These are phyloP conservation scores for Macquaria australasica DNA, from an alignment of 2,113 vertebrate species.

Conservation along the genomic window DNA sequence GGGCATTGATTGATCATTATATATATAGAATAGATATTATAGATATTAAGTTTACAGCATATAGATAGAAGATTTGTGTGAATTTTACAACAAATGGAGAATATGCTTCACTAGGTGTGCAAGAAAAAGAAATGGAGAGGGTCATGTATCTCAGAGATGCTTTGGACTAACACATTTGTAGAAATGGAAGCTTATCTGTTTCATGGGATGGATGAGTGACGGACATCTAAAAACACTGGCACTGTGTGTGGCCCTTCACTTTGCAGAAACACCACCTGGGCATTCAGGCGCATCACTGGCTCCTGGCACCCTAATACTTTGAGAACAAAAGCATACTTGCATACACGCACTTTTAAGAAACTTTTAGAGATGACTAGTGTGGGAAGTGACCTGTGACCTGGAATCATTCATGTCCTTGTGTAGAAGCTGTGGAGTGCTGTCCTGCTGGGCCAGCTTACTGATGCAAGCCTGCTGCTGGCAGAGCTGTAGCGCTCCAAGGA, in stretches of 20 bases:
- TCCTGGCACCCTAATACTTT: neutral
- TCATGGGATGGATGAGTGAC: neutral
- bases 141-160: neutral
- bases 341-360: neutral
- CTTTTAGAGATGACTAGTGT: constrained; percentile 1
- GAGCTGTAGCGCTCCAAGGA: constrained; percentile 79
- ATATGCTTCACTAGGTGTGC: neutral
- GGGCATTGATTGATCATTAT: neutral
- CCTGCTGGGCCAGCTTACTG: constrained; percentile 77
- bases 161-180: neutral
- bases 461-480: constrained; percentile 77
- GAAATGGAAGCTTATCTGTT: neutral
- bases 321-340: neutral
- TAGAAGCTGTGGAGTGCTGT: constrained; percentile 38
- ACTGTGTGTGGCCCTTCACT: constrained; percentile 13
- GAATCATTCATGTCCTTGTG: neutral
- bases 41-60: neutral
- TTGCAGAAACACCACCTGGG: constrained; percentile 52
- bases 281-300: constrained; percentile 45
- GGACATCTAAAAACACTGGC: neutral
- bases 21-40: neutral
- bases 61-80: neutral
- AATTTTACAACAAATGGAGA: neutral
- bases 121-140: neutral
- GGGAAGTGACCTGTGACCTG: neutral